Conservation (phyloP, 2,888 invertebrate genomes). For the Drosophila tanythrix region DNA sequence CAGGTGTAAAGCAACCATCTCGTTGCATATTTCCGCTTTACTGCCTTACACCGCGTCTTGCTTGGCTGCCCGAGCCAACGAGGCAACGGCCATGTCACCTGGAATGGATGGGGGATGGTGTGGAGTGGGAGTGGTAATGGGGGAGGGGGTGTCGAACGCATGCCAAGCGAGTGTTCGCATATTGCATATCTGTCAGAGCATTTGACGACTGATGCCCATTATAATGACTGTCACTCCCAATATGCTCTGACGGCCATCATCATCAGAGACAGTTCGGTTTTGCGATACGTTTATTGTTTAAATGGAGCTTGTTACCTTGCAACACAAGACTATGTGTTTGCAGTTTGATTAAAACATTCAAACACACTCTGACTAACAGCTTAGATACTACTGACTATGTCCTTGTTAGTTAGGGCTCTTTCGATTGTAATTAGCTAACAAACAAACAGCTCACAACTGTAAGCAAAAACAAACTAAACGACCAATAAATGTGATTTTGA, state of each 20-base stretch:
- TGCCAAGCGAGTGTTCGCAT: slow-evolving; percentile 35
- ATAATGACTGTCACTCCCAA: slow-evolving; percentile 54
- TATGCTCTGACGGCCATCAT: slow-evolving; percentile 12
- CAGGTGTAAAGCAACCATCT: slow-evolving; percentile 71
- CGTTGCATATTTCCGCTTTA: slow-evolving; percentile 68
- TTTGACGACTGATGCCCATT: slow-evolving; percentile 44
- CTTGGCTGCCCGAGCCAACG: slow-evolving; percentile 48
- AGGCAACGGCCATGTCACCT: slow-evolving; percentile 1
- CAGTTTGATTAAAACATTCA: neutral
- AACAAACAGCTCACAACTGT: neutral
- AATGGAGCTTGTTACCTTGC: slow-evolving; percentile 1
- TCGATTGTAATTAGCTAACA: neutral
- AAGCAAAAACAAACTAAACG: neutral
- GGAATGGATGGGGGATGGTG: neutral
- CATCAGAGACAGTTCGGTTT: neutral
- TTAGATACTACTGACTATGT: neutral
- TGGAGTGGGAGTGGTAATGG: neutral
- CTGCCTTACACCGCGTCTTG: slow-evolving; percentile 59
- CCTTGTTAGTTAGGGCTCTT: neutral
- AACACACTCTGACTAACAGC: neutral
- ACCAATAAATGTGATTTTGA: neutral
- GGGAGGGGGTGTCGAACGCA: slow-evolving; percentile 31
- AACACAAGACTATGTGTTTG: neutral
- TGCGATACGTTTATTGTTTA: neutral
- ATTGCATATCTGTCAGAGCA: slow-evolving; percentile 36